A percentile compares a stretch with the other conserved stretches of the same genome.
Evolutionary conservation across 2,113 vertebrate species (phyloP).

Genomic region (Dascyllus trimaculatus): DNA sequence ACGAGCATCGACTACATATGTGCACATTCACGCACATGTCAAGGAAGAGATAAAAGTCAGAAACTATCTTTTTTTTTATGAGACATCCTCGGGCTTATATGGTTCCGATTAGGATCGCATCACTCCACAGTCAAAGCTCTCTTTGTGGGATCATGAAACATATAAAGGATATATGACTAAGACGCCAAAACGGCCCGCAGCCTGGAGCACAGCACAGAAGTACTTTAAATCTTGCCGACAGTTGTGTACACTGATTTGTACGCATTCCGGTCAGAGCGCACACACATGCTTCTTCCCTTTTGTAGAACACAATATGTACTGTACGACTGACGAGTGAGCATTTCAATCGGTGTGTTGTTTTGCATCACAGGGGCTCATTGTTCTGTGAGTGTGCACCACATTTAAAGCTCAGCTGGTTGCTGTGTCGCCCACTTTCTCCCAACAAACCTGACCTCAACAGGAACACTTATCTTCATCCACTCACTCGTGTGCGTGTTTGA

Average conservation of each 20-base stretch:
- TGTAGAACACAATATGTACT: conserved; percentile 6
- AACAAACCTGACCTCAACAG: conserved; percentile 4
- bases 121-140: conserved; percentile 24
- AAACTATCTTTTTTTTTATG: neutral
- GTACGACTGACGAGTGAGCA: neutral
- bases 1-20: neutral
- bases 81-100: conserved; percentile 41
- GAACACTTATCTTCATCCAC: conserved; percentile 12
- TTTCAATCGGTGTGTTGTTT: neutral
- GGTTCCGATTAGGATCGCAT: conserved; percentile 44
- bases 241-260: conserved; percentile 5
- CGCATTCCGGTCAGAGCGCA: conserved; percentile 13
- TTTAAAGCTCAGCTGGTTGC: conserved; percentile 25
- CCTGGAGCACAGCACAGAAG: conserved; percentile 7
- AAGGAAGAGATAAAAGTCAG: conserved; percentile 37
- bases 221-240: neutral
- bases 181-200: neutral
- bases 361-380: neutral
- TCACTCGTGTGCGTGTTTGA: neutral
- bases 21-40: conserved; percentile 12
- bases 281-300: neutral
- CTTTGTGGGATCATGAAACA: conserved; percentile 30
- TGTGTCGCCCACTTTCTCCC: neutral
- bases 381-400: neutral
- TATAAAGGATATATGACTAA: conserved; percentile 5